These are phyloP conservation scores for Anas platyrhynchos DNA, from an alignment of 2,113 vertebrate genomes.

Conservation along the genomic window DNA sequence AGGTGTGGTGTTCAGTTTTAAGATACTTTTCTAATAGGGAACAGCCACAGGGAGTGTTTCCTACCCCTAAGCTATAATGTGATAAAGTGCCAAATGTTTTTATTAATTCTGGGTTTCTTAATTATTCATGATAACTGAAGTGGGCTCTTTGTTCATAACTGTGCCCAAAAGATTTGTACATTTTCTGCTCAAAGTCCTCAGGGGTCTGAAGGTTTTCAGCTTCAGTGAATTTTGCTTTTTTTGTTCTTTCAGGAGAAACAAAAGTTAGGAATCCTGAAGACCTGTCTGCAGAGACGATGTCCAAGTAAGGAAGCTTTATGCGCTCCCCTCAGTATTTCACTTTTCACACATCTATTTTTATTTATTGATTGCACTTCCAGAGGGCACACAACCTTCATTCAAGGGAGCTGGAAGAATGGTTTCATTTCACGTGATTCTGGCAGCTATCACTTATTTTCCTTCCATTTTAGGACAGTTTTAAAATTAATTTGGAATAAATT, in stretches of 20 bases:
- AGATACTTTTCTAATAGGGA: background rate
- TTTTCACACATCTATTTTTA: background rate
- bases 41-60: background rate
- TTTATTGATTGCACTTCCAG: background rate
- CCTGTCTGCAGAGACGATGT: slow-evolving; percentile 97
- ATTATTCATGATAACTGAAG: background rate
- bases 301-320: slow-evolving; percentile 83
- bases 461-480: background rate
- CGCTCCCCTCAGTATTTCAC: background rate
- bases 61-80: background rate
- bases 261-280: slow-evolving; percentile 94
- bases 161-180: background rate
- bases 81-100: background rate
- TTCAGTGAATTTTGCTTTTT: background rate
- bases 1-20: background rate
- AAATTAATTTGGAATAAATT: background rate
- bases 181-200: background rate
- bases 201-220: background rate
- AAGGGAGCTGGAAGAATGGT: background rate
- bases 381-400: background rate
- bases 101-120: background rate
- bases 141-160: background rate
- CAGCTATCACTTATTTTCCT: background rate
- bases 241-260: slow-evolving; percentile 85
- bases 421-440: fast-evolving